Evolutionary conservation across 2,888 invertebrate genomes (phyloP), one percentile per base, ranked within the genome.

Genomic region (Lochmaea crataegi): DNA sequence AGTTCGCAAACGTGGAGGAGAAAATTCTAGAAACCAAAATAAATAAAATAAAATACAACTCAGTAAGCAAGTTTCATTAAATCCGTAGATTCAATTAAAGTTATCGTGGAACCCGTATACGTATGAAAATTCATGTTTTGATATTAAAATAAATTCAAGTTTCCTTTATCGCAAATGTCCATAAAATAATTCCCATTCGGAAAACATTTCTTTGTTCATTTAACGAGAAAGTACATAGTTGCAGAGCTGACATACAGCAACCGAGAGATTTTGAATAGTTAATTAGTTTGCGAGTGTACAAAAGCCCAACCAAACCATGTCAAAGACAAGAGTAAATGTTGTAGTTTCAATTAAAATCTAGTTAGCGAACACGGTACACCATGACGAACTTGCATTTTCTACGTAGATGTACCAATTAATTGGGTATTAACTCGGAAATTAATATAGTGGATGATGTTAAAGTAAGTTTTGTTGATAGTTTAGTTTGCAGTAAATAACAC

Each of bases 281-380:
- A 83, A 83, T 83, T 83, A 82, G 81, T 83, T 80, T 78, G 79
- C 77, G 75, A 75, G 77, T 77, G 74, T 78, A 81, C 76, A 81
- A 82, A 80, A 79, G 81, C 81, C 76, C 72, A 78, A 76, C 80
- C 77, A 79, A 82, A 83, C 83, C 82, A 81, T 82, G 82, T 83
- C 82, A 82, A 83, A 82, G 82, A 78, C 77, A 80, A 82, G 80
- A 79, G 78, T 80, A 80, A 80, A 83, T 82, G 80, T 80, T 82
- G 83, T 79, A 81, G 83, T 82, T 83, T 82, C 83, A 83, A 83
- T 84, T 83, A 83, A 83, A 83, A 83, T 82, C 80, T 80, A 82
- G 82, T 82, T 82, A 80, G 80, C 75, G 79, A 81, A 80, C 66
- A 80, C 78, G 77, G 77, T 76, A 76, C 64, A 70, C 77, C 77